Percentiles rank a stretch among this genome's conserved stretches.
These are phyloP conservation scores for Gymnosoma rotundatum DNA, from an alignment of 2,888 invertebrate genomes.

Conservation along the genomic window DNA sequence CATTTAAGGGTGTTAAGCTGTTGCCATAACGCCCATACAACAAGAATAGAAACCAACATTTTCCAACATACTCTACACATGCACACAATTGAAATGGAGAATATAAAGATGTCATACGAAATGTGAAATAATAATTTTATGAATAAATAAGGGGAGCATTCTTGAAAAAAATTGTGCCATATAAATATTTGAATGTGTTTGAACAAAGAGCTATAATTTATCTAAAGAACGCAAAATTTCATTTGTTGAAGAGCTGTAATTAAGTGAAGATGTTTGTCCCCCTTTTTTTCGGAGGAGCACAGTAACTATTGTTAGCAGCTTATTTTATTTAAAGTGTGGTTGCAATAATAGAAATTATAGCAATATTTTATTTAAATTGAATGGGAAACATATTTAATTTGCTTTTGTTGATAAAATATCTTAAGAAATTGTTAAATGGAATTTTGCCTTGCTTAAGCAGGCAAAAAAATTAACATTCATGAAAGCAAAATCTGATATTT, in stretches of 20 bases:
- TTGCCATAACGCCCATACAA: conserved; percentile 28
- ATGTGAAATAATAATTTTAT: conserved; percentile 35
- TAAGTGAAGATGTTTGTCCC: conserved; percentile 19
- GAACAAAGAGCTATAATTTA: conserved; percentile 37
- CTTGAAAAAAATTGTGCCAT: neutral
- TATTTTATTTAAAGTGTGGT: neutral
- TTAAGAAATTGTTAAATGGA: too few relatives aligned
- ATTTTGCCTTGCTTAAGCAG: too few relatives aligned
- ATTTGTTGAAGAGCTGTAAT: conserved; percentile 18
- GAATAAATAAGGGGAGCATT: conserved; percentile 35
- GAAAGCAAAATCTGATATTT: too few relatives aligned
- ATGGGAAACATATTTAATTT: too few relatives aligned
- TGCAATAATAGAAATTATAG: neutral
- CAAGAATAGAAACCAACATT: neutral
- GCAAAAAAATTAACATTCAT: too few relatives aligned
- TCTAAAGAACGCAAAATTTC: conserved; percentile 22
- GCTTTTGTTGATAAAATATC: too few relatives aligned
- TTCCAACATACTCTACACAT: neutral
- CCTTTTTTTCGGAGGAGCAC: neutral
- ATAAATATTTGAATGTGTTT: neutral
- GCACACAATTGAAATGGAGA: neutral
- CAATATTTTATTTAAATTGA: too few relatives aligned
- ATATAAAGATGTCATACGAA: conserved; percentile 44
- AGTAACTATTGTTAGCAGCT: conserved; percentile 14
- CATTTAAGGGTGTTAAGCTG: conserved; percentile 46